Conservation (phyloP, 2,888 invertebrate genomes). For the Eudasyphora cyanicolor region DNA sequence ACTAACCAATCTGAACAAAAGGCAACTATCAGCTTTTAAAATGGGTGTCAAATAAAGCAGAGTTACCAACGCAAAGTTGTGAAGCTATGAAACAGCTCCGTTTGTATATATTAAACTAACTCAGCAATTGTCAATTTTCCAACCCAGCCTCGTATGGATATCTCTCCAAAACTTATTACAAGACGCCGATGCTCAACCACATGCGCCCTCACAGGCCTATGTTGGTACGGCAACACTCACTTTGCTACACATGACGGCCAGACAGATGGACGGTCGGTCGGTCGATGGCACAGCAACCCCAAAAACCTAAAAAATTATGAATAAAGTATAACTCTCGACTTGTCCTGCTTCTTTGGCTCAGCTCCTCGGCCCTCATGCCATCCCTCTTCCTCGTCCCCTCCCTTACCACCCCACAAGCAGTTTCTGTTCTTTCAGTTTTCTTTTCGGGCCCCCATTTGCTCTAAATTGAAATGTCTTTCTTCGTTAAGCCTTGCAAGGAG, state of each 20-base stretch:
- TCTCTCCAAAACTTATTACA: too few relatives aligned
- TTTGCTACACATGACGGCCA: not conserved
- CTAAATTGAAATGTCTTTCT: conserved; percentile 61
- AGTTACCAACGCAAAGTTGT: too few relatives aligned
- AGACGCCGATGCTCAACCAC: conserved; percentile 12
- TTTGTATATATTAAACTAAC: too few relatives aligned
- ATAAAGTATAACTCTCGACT: conserved; percentile 50
- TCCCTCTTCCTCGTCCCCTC: conserved; percentile 43
- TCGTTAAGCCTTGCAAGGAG: conserved; percentile 57
- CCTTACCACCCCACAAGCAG: not conserved
- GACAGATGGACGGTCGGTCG: not conserved
- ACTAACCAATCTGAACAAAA: too few relatives aligned
- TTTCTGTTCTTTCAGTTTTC: conserved; percentile 21
- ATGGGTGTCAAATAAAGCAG: too few relatives aligned
- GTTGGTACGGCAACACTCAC: not conserved
- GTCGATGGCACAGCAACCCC: conserved; percentile 54
- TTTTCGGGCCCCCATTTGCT: conserved; percentile 52
- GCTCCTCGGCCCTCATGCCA: not conserved
- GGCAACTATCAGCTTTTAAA: too few relatives aligned
- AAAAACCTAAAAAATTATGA: conserved; percentile 63
- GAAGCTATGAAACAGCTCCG: too few relatives aligned
- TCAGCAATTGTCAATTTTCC: too few relatives aligned
- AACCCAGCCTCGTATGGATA: not conserved
- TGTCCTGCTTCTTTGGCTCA: not conserved
- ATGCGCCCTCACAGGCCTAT: not conserved